Conservation (phyloP, 2,113 vertebrate species). For the Pseudonaja textilis region DNA sequence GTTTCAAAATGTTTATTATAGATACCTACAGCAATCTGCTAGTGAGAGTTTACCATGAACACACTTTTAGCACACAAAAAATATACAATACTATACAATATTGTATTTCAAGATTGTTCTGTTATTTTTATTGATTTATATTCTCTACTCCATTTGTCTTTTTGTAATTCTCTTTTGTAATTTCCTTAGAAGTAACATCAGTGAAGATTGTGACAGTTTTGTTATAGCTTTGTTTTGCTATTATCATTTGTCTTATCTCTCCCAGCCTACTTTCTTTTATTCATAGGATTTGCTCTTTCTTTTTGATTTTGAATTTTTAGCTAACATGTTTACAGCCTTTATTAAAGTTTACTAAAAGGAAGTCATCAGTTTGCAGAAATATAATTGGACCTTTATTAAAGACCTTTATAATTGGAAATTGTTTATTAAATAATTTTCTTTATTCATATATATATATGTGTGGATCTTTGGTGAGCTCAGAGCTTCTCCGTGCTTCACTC, state of each 20-base stretch:
- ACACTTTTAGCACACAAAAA: conserved; percentile 1
- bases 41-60: background rate
- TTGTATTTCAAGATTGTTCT: conserved; percentile 8
- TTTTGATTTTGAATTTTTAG: conserved; percentile 1
- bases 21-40: background rate
- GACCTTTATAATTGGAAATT: too few relatives aligned
- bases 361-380: background rate
- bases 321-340: background rate
- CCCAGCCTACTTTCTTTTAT: conserved; percentile 23
- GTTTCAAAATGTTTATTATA: background rate
- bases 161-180: background rate
- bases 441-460: background rate
- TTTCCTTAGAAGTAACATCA: conserved; percentile 21
- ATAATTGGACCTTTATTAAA: background rate
- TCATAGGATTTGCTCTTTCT: conserved; percentile 2
- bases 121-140: conserved; percentile 12
- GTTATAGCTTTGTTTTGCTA: conserved; percentile 22
- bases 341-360: background rate
- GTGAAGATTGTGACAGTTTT: conserved; percentile 14
- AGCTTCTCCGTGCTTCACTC: too few relatives aligned
- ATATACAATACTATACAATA: background rate
- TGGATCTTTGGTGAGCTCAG: too few relatives aligned
- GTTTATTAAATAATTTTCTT: background rate
- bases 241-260: background rate
- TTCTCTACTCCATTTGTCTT: conserved; percentile 26